Percentiles rank a stretch among this genome's conserved stretches.
Conservation (phyloP, 2,113 vertebrate genomes). For the Pseudopipra pipra region DNA sequence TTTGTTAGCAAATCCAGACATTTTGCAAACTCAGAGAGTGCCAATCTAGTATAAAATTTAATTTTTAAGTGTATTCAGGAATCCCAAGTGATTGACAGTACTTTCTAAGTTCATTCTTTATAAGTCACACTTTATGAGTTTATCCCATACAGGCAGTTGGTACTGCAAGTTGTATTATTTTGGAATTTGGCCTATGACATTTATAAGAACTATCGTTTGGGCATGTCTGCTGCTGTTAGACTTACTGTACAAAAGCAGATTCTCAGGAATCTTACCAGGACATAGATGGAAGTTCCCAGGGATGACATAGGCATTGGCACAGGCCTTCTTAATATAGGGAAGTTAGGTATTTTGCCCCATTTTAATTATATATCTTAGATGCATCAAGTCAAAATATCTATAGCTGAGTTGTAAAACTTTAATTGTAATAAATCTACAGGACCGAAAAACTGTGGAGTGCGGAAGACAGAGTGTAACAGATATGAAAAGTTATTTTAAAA, state of each 20-base stretch:
- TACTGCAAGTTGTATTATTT: neutral
- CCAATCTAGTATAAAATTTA: neutral
- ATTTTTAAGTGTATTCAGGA: neutral
- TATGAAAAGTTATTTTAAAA: constrained; percentile 16
- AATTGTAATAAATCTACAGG: neutral
- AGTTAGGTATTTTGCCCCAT: neutral
- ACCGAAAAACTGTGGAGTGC: neutral
- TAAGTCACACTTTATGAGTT: neutral
- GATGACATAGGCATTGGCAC: neutral
- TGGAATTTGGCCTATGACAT: neutral
- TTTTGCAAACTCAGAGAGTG: neutral
- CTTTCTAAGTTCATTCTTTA: neutral
- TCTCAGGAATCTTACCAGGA: neutral
- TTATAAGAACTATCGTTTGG: neutral
- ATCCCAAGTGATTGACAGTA: neutral
- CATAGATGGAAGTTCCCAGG: neutral
- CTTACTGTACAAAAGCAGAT: neutral
- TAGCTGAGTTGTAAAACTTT: neutral
- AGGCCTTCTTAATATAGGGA: neutral
- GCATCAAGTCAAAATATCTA: neutral
- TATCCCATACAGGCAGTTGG: neutral
- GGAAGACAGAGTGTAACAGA: neutral
- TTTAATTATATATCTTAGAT: neutral
- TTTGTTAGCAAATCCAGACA: neutral
- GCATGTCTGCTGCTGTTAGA: neutral